A percentile compares a stretch with the other conserved stretches of the same genome.
Conservation (phyloP, 1,140 invertebrate genomes). For the Brachionus asplanchnoidis region DNA sequence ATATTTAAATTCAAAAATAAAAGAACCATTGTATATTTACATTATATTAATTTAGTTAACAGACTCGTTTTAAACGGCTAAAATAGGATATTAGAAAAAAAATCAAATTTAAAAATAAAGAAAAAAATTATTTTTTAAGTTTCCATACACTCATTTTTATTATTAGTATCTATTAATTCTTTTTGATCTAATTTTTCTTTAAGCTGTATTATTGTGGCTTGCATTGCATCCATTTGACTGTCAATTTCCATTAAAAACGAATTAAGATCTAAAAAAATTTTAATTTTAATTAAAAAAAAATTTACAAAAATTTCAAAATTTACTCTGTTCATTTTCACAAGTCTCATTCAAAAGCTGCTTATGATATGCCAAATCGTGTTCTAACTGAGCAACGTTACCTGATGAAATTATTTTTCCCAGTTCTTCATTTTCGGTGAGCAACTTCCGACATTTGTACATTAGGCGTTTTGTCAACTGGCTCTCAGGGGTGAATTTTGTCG, state of each 20-base stretch:
- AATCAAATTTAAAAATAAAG: not conserved
- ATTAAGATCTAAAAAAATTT: slow-evolving; percentile 15
- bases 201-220: slow-evolving; percentile 11
- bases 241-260: slow-evolving; percentile 33
- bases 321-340: slow-evolving; percentile 41
- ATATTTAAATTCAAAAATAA: not conserved
- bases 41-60: not conserved
- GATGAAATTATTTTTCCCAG: slow-evolving; percentile 89
- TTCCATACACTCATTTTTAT: slow-evolving; percentile 31
- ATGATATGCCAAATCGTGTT: slow-evolving; percentile 87
- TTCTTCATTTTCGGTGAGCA: slow-evolving; percentile 98
- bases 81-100: not conserved
- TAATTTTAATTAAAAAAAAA: not conserved
- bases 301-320: not conserved
- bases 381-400: slow-evolving; percentile 85
- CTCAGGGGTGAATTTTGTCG: slow-evolving; percentile 28
- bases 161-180: slow-evolving; percentile 22
- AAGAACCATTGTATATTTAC: not conserved
- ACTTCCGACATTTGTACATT: slow-evolving; percentile 89
- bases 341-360: slow-evolving; percentile 63
- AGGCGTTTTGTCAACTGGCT: slow-evolving; percentile 85
- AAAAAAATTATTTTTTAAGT: slow-evolving; percentile 1
- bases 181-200: slow-evolving; percentile 29
- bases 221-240: slow-evolving; percentile 38
- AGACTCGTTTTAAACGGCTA: not conserved